Evolutionary conservation across 30 jellyfish, hydroid and myxozoan species (phyloP).

Genomic region (Catostylus mosaicus): DNA sequence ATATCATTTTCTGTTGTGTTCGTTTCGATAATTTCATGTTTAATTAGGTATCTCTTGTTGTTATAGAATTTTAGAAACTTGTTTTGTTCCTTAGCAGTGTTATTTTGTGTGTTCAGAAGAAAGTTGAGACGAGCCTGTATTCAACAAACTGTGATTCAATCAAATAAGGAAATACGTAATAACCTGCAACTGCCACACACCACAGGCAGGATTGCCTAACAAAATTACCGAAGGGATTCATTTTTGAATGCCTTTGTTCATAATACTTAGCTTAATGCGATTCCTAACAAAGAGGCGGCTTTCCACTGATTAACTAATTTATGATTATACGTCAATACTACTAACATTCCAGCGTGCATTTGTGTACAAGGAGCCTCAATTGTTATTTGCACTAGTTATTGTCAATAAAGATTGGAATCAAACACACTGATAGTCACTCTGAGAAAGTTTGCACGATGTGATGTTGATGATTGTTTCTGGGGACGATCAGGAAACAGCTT

Average conservation of each 20-base stretch:
- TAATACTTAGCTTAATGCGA: background rate
- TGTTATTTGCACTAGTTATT: background rate
- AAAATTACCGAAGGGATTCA: background rate
- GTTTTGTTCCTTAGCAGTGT: too few relatives aligned
- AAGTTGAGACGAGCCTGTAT: too few relatives aligned
- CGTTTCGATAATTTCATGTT: too few relatives aligned
- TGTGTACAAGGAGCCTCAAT: background rate
- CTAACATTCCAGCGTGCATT: background rate
- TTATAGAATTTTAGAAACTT: too few relatives aligned
- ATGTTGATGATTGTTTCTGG: background rate
- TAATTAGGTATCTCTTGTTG: too few relatives aligned
- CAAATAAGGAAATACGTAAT: too few relatives aligned
- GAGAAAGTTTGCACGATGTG: background rate
- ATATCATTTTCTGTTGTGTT: too few relatives aligned
- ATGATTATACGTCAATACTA: background rate
- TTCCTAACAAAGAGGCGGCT: background rate
- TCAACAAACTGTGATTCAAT: too few relatives aligned
- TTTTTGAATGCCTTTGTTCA: background rate
- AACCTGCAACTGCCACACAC: too few relatives aligned
- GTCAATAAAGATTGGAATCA: background rate
- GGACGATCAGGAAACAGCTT: background rate
- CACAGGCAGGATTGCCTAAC: background rate
- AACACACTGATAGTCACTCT: background rate
- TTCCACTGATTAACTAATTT: background rate
- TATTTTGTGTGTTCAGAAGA: too few relatives aligned